phyloP scores from a whole-genome alignment of 2,113 vertebrate species.

The Callionymus lyra region DNA sequence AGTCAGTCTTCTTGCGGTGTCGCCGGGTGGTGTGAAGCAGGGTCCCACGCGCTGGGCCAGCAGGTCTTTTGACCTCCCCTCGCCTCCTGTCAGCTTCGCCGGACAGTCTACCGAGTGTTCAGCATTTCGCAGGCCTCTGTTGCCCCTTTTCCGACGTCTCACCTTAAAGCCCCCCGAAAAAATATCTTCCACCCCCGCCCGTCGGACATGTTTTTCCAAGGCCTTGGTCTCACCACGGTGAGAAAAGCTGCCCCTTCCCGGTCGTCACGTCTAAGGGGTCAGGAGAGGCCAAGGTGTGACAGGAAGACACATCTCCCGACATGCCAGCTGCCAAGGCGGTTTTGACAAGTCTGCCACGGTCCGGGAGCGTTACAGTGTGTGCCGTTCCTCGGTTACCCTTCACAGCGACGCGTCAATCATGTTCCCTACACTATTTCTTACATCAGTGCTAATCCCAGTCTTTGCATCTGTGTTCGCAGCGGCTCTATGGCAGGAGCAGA shows the following conservation, averaged over 20 bases:
- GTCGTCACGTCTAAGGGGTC: slow-evolving; percentile 44
- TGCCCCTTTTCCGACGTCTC: slow-evolving; percentile 38
- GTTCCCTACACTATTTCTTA: slow-evolving; percentile 2
- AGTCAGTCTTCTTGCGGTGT: slow-evolving; percentile 56
- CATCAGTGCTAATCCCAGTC: slow-evolving; percentile 7
- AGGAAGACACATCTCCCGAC: slow-evolving; percentile 49
- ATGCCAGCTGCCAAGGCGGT: slow-evolving; percentile 40
- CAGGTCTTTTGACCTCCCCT: slow-evolving; percentile 23
- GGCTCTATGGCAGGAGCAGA: slow-evolving; percentile 61
- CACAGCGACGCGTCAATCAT: background rate
- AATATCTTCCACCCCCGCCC: slow-evolving; percentile 51
- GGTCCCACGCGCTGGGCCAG: slow-evolving; percentile 63
- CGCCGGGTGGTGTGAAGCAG: slow-evolving; percentile 54
- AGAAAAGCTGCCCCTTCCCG: slow-evolving; percentile 46
- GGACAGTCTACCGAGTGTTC: slow-evolving; percentile 37
- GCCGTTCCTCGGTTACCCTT: slow-evolving; percentile 15
- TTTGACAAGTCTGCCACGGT: slow-evolving; percentile 38
- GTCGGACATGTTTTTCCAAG: slow-evolving; percentile 54
- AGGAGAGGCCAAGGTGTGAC: slow-evolving; percentile 51
- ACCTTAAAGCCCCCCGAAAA: slow-evolving; percentile 50
- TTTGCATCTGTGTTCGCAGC: slow-evolving; percentile 22
- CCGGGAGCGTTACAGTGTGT: slow-evolving; percentile 17
- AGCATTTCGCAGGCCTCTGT: slow-evolving; percentile 42
- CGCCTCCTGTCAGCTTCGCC: slow-evolving; percentile 44
- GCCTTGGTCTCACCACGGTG: slow-evolving; percentile 54